Conservation (phyloP, 2,113 vertebrate species). For the Tilapia sparmanii region DNA sequence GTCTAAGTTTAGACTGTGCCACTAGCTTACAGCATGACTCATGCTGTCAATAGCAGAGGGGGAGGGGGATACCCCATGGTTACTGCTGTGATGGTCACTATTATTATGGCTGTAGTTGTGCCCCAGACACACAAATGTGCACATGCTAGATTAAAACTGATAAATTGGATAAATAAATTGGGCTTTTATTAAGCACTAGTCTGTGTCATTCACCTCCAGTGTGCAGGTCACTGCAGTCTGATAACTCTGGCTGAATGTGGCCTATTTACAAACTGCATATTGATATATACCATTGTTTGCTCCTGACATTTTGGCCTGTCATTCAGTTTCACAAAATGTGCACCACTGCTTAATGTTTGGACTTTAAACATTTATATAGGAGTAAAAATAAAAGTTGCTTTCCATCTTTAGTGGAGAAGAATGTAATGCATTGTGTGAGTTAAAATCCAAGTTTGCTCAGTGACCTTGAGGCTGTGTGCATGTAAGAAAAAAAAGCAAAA, state of each 20-base stretch:
- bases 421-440: background rate
- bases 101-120: constrained; percentile 5
- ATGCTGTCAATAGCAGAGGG: constrained; percentile 17
- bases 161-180: background rate
- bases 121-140: background rate
- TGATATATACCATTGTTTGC: background rate
- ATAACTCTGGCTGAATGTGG: background rate
- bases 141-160: background rate
- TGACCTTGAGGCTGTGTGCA: background rate
- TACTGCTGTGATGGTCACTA: constrained; percentile 24
- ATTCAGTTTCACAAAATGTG: background rate
- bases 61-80: constrained; percentile 9
- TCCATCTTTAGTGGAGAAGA: background rate
- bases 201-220: background rate
- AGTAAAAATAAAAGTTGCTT: background rate
- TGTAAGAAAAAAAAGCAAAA: background rate
- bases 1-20: constrained; percentile 42
- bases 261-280: background rate
- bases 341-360: background rate
- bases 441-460: background rate
- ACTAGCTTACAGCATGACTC: constrained; percentile 22
- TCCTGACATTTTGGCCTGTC: background rate
- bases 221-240: background rate
- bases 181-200: background rate
- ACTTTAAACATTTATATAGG: background rate